Base-by-base conservation (phyloP, 2,113 vertebrate species). In the Albula glossodonta region DNA sequence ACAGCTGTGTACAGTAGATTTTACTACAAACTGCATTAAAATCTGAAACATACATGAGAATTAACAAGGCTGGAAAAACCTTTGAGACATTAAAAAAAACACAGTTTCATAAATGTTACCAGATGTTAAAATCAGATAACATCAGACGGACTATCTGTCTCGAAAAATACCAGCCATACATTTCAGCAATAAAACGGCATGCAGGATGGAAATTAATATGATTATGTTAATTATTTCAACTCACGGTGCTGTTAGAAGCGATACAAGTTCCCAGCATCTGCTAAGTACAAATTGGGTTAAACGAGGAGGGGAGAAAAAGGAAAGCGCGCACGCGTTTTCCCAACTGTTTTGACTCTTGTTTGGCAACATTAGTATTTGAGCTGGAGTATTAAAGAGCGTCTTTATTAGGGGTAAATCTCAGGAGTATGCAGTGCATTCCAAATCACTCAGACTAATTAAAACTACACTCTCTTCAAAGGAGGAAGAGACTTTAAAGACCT, bases 371-470 rank as follows among this genome's bases (percentile, higher is more conserved):
- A 78, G 12, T 22, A 52, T 41, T 25, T 31, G 15, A 52, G 31
- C 25, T 19, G 3, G 4, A 10, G 60, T 81, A 86, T 82, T 53
- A 86, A 86, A 86, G 57, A 60, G 51, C n/a, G 57, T 22, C 49
- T 81, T 66, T 86, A 81, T 81, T 86, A 53, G 80, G 48, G 66
- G 53, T 41, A 78, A 86, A 57, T 60, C 85, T 86, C 81, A 17
- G 25, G 31, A 49, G 70, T 19, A 78, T 15, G 41, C 52, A 13
- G 63, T 12, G 41, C 63, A 83, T 78, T 57, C 31, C 63, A 78
- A 82, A 83, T 57, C 51, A 25, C 50, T 51, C 3, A 57, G 52
- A 86, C 81, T 83, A 86, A 86, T 86, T 86, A 86, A 83, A 86
- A 82, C 85, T 83, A 78, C 66, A 82, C 80, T 78, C 50, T 82